A percentile compares a stretch with the other conserved stretches of the same genome.
phyloP scores from a whole-genome alignment of 1,140 invertebrate genomes.

The Apis laboriosa region DNA sequence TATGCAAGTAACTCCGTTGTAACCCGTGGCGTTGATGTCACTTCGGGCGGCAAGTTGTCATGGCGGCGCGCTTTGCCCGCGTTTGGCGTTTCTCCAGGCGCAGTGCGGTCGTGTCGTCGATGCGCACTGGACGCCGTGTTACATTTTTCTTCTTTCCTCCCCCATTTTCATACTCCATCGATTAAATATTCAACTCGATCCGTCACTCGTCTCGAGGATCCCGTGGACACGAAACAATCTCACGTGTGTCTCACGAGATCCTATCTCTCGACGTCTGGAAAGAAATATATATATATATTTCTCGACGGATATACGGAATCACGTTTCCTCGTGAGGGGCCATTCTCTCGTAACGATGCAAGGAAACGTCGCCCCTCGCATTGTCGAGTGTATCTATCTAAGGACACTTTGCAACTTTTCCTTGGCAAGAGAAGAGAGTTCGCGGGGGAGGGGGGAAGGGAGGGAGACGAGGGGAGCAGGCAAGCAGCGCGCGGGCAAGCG shows the following conservation, averaged over 20 bases:
- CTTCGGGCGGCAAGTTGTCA: slow-evolving; percentile 46
- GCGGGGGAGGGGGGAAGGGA: not conserved
- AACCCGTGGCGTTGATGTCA: slow-evolving; percentile 28
- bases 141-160: not conserved
- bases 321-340: not conserved
- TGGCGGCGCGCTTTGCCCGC: slow-evolving; percentile 28
- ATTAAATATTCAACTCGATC: too few species aligned
- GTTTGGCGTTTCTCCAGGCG: slow-evolving; percentile 60
- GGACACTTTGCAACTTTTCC: not conserved
- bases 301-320: not conserved
- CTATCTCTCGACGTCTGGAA: too few species aligned
- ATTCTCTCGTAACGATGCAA: slow-evolving; percentile 5
- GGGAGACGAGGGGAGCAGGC: not conserved
- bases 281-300: not conserved
- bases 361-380: not conserved
- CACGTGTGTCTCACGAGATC: too few species aligned
- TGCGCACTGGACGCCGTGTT: slow-evolving; percentile 31
- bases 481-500: slow-evolving; percentile 16
- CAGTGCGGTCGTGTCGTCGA: slow-evolving; percentile 54
- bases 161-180: too few species aligned
- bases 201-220: too few species aligned
- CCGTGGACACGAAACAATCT: too few species aligned
- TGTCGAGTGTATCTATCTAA: not conserved
- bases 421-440: slow-evolving; percentile 20
- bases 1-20: slow-evolving; percentile 40